Percentiles rank a stretch among this genome's conserved stretches.
phyloP scores from a whole-genome alignment of 2,113 vertebrate species.

The Syrmaticus mikado region DNA sequence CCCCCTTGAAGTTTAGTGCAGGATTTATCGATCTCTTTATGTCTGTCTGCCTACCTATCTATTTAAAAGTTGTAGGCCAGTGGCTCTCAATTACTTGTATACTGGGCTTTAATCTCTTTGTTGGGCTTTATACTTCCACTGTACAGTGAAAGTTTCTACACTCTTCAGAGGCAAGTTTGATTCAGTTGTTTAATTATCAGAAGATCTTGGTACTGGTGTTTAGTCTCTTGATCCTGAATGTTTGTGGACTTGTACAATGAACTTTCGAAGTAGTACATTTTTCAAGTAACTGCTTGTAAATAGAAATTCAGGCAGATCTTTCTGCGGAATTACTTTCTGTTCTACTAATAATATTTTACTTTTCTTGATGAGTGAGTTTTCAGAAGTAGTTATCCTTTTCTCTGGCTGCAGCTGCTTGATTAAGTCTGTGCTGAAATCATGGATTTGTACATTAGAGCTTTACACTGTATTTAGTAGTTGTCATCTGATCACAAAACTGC shows the following conservation, averaged over 20 bases:
- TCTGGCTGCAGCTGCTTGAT: neutral
- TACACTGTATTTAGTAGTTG: constrained; percentile 56
- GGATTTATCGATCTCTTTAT: neutral
- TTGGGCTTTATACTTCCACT: neutral
- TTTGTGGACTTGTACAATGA: neutral
- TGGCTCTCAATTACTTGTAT: neutral
- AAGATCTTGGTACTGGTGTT: neutral
- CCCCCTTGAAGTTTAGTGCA: neutral
- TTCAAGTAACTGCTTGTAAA: neutral
- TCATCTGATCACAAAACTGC: constrained; percentile 52
- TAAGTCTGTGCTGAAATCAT: constrained; percentile 51
- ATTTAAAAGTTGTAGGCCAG: neutral
- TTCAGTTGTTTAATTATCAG: neutral
- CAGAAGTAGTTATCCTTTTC: neutral
- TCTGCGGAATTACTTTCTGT: neutral
- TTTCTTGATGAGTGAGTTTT: neutral
- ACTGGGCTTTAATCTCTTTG: neutral
- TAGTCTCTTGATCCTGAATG: neutral
- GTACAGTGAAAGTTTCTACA: neutral
- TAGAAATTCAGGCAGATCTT: neutral
- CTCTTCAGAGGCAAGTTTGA: neutral
- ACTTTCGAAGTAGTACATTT: neutral
- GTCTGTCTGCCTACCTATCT: too few species aligned
- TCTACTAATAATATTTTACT: neutral
- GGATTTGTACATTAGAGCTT: constrained; percentile 58